These are phyloP conservation scores for Osmerus eperlanus DNA, from an alignment of 2,113 vertebrate species.

Conservation along the genomic window DNA sequence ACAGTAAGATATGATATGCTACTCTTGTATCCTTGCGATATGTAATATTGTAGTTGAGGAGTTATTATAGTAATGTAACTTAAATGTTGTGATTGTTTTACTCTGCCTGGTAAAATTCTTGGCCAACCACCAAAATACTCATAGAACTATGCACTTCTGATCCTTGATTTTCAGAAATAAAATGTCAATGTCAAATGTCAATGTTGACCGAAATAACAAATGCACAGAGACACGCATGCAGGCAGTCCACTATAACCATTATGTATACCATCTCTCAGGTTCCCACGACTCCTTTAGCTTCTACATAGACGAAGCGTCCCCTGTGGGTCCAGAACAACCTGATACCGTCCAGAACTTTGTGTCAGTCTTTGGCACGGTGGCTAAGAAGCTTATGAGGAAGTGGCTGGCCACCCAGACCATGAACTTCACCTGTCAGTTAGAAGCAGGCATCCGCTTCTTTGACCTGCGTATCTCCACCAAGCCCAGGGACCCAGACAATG, in stretches of 20 bases:
- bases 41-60: no score
- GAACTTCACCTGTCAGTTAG: constrained; percentile 92
- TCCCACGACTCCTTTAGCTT: constrained; percentile 98
- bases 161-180: no score
- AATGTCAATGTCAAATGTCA: no score
- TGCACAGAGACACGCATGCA: no score
- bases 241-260: not conserved
- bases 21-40: no score
- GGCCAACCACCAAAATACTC: no score
- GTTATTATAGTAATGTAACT: no score
- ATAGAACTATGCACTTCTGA: no score
- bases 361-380: constrained; percentile 95
- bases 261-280: constrained; percentile 68
- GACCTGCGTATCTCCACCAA: constrained; percentile 98
- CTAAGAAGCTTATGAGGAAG: constrained; percentile 97
- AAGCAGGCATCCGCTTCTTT: constrained; percentile 92
- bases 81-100: no score
- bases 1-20: no score
- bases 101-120: no score
- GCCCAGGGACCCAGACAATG: constrained; percentile 93
- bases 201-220: not conserved
- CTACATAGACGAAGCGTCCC: constrained; percentile 97
- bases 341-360: constrained; percentile 98
- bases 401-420: constrained; percentile 98
- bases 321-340: constrained; percentile 93